Conservation (phyloP, 2,888 invertebrate species). For the Caradrina clavipalpis region DNA sequence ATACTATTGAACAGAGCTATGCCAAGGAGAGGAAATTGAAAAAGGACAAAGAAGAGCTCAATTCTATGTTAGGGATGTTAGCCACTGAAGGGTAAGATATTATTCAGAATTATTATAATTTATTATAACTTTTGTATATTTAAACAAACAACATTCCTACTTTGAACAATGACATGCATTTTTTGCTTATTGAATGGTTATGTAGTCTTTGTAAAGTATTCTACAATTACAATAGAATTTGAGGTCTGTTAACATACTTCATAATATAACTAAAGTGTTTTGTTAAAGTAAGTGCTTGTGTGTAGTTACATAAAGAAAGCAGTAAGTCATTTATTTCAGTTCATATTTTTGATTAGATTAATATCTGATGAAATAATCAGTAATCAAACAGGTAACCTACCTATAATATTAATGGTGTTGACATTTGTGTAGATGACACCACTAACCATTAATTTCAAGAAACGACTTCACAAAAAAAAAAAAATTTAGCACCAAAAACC, state of each 20-base stretch:
- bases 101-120: constrained; percentile 10
- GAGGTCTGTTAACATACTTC: not conserved
- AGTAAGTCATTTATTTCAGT: not conserved
- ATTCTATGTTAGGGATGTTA: constrained; percentile 92
- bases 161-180: constrained; percentile 35
- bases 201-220: not conserved
- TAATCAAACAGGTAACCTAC: not conserved
- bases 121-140: not conserved
- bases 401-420: not conserved
- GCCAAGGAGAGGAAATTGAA: constrained; percentile 94
- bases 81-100: constrained; percentile 92
- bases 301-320: not conserved
- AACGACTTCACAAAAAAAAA: no score
- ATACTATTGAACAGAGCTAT: constrained; percentile 95
- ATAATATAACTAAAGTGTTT: not conserved
- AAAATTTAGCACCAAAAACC: no score
- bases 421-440: no score
- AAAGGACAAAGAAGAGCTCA: constrained; percentile 92
- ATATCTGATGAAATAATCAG: not conserved
- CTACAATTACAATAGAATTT: not conserved
- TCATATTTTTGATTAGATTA: not conserved
- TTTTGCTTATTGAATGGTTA: constrained; percentile 3
- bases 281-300: not conserved
- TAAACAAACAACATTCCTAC: no score
- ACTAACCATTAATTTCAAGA: no score